These are phyloP conservation scores for Chalcis sispes DNA, from an alignment of 2,888 invertebrate species.

Conservation along the genomic window DNA sequence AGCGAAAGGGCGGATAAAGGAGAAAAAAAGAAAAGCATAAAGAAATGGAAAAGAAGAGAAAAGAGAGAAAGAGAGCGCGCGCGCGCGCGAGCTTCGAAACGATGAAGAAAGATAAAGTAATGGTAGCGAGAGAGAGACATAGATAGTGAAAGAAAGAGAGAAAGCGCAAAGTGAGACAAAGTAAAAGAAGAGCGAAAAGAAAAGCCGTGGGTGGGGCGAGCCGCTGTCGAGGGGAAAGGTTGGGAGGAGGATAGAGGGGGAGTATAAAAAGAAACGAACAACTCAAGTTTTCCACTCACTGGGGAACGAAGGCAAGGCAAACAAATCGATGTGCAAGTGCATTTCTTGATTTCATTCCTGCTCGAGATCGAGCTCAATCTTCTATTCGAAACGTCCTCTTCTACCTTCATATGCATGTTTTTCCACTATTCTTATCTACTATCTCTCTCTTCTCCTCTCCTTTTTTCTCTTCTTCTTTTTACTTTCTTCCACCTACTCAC, in stretches of 20 bases:
- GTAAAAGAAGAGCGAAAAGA: neutral
- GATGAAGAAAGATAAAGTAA: conserved; percentile 2
- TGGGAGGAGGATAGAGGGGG: conserved; percentile 44
- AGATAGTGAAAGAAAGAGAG: no score
- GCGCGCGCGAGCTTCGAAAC: neutral
- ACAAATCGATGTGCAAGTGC: conserved; percentile 70
- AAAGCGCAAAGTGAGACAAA: conserved; percentile 10
- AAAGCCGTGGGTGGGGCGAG: no score
- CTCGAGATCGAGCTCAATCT: conserved; percentile 41
- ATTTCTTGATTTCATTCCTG: conserved; percentile 66
- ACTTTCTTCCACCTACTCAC: neutral
- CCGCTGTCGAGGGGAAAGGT: neutral
- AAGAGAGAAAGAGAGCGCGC: conserved; percentile 44
- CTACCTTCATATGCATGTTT: conserved; percentile 14
- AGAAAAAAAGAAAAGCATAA: neutral
- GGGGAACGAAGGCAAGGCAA: conserved; percentile 62
- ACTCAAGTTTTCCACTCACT: conserved; percentile 48
- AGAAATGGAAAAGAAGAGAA: conserved; percentile 20
- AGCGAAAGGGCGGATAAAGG: conserved; percentile 50
- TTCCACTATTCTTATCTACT: neutral
- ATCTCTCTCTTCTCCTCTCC: neutral
- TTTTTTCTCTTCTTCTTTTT: neutral
- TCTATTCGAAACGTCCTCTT: conserved; percentile 21
- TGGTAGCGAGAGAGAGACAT: no score
- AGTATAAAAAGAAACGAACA: conserved; percentile 43